A percentile compares a stretch with the other conserved stretches of the same genome.
Conservation (phyloP, 2,113 vertebrate species). For the Camelus bactrianus region DNA sequence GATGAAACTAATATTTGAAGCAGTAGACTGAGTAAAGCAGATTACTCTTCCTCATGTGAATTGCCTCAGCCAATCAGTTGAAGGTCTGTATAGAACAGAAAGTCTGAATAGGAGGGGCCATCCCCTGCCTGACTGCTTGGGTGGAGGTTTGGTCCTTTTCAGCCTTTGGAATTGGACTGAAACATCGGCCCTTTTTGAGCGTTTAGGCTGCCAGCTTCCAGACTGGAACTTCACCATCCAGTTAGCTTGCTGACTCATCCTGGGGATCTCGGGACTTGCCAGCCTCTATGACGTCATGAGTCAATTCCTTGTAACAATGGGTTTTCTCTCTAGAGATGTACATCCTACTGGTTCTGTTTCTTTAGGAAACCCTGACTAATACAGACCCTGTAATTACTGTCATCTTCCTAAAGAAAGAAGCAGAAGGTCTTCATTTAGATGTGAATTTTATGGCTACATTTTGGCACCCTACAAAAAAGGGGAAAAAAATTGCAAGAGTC, state of each 20-base stretch:
- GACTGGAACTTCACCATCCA: not conserved
- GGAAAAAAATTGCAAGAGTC: not conserved
- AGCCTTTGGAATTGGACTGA: not conserved
- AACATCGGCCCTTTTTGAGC: not conserved
- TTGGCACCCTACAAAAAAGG: not conserved
- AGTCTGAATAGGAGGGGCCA: not conserved
- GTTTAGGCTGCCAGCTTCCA: not conserved
- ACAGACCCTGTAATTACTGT: not conserved
- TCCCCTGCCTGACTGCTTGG: not conserved
- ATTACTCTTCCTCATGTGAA: not conserved
- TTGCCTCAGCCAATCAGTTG: not conserved
- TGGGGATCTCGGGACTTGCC: not conserved
- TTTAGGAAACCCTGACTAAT: not conserved
- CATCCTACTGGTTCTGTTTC: not conserved
- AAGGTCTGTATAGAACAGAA: not conserved
- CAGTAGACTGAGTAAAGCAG: not conserved
- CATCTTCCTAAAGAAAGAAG: not conserved
- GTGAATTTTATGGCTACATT: not conserved
- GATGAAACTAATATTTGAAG: not conserved
- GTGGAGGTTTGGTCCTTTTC: not conserved
- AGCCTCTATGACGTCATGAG: not conserved
- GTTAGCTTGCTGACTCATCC: not conserved
- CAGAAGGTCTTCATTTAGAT: not conserved
- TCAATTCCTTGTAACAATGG: not conserved
- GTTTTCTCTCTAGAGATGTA: not conserved